A percentile compares a stretch with the other conserved stretches of the same genome.
Evolutionary conservation across 1,140 invertebrate genomes (phyloP).

Genomic region (Pissodes strobi): DNA sequence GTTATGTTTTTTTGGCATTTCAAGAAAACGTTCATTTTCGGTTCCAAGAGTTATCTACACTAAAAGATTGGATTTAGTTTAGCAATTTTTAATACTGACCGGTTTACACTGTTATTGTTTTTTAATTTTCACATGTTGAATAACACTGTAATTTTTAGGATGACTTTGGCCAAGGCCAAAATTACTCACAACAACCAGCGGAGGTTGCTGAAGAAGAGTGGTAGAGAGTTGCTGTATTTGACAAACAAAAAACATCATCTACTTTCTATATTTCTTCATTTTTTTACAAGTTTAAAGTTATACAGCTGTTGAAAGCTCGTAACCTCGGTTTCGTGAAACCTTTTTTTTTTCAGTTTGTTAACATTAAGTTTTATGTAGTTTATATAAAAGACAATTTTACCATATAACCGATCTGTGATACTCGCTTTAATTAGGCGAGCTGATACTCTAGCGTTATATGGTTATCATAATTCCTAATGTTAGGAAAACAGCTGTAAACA

Average conservation of each 20-base stretch:
- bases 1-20: no score
- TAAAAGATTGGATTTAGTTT: no score
- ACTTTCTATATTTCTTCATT: background rate
- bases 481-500: background rate
- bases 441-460: slow-evolving; percentile 29
- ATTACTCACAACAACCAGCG: slow-evolving; percentile 26
- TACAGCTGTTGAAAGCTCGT: background rate
- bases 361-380: slow-evolving; percentile 10
- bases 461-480: background rate
- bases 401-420: slow-evolving; percentile 37
- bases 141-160: slow-evolving; percentile 37
- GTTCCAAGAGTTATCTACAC: no score
- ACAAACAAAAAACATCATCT: background rate
- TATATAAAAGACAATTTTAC: slow-evolving; percentile 3
- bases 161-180: slow-evolving; percentile 43
- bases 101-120: no score
- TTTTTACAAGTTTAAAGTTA: background rate
- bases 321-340: background rate
- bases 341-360: background rate
- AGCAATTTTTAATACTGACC: no score
- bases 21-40: no score
- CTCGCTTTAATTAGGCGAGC: slow-evolving; percentile 12
- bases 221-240: slow-evolving; percentile 26
- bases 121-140: no score
- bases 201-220: slow-evolving; percentile 47